Evolutionary conservation across 1,140 invertebrate genomes (phyloP).

Genomic region (Tetranychus cinnabarinus): DNA sequence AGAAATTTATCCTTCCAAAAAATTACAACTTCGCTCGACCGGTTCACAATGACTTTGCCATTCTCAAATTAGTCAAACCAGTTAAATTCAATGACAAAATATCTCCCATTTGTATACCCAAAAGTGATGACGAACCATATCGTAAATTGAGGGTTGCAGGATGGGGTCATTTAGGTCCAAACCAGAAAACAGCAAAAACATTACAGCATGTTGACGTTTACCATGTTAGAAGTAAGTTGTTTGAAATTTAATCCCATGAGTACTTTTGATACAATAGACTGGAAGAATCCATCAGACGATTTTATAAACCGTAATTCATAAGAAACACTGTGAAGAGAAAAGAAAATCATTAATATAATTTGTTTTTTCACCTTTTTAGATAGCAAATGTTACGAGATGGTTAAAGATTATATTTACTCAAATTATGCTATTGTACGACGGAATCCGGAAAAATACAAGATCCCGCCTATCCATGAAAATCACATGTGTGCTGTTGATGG

Average conservation of each 20-base stretch:
- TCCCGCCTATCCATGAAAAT: neutral
- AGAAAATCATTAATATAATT: neutral
- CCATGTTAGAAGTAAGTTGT: neutral
- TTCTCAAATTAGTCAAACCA: conserved; percentile 51
- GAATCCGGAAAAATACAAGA: neutral
- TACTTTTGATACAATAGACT: neutral
- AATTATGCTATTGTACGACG: neutral
- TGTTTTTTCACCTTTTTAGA: neutral
- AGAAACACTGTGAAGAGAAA: neutral
- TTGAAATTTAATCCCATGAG: neutral
- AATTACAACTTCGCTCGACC: neutral
- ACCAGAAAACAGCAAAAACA: neutral
- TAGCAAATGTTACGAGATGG: neutral
- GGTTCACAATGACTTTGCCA: conserved; percentile 25
- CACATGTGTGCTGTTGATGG: neutral
- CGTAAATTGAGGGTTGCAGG: conserved; percentile 14
- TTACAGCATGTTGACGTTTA: neutral
- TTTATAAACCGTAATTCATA: too few species aligned
- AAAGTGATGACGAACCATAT: conserved; percentile 1
- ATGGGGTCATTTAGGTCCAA: conserved; percentile 29
- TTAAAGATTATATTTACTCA: neutral
- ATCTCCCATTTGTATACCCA: conserved; percentile 16
- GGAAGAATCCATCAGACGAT: neutral
- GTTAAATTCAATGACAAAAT: conserved; percentile 20
- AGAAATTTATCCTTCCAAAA: neutral